A percentile compares a stretch with the other conserved stretches of the same genome.
Evolutionary conservation across 2,888 invertebrate genomes (phyloP).

Genomic region (Horisme vitalbata): DNA sequence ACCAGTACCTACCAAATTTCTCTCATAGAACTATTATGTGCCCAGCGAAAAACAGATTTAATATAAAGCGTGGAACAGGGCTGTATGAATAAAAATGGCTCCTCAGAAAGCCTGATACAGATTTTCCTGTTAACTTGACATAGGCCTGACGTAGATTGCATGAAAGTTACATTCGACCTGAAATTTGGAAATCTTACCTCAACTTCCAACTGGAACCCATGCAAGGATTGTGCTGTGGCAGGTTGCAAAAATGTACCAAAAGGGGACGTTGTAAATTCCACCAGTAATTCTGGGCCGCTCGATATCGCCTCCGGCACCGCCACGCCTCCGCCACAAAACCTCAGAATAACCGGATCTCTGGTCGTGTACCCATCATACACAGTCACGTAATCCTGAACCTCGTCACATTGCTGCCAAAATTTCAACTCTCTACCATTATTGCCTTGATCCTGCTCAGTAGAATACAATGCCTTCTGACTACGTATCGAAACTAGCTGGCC

Average conservation of each 20-base stretch:
- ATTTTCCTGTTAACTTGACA: too few relatives aligned
- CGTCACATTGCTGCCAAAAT: slow-evolving; percentile 94
- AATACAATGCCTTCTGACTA: slow-evolving; percentile 88
- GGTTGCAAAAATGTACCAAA: slow-evolving; percentile 94
- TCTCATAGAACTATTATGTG: too few relatives aligned
- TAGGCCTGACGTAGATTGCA: too few relatives aligned
- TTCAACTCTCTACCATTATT: slow-evolving; percentile 83
- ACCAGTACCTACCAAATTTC: too few relatives aligned
- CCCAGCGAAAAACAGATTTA: too few relatives aligned
- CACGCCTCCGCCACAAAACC: slow-evolving; percentile 95
- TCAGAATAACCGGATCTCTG: slow-evolving; percentile 92
- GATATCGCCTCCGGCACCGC: slow-evolving; percentile 93
- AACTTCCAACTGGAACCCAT: slow-evolving; percentile 95
- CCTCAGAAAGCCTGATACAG: too few relatives aligned
- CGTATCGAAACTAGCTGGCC: slow-evolving; percentile 93
- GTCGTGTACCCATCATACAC: slow-evolving; percentile 95
- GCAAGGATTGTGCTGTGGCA: slow-evolving; percentile 88
- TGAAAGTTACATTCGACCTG: too few relatives aligned
- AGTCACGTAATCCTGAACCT: slow-evolving; percentile 94
- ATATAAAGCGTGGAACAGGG: too few relatives aligned
- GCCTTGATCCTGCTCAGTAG: slow-evolving; percentile 80
- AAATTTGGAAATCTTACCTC: slow-evolving; percentile 74
- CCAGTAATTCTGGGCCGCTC: slow-evolving; percentile 93
- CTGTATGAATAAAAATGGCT: too few relatives aligned
- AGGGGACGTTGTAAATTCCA: slow-evolving; percentile 94